These are phyloP conservation scores for Orgyia antiqua DNA, from an alignment of 2,888 invertebrate genomes.

Conservation along the genomic window DNA sequence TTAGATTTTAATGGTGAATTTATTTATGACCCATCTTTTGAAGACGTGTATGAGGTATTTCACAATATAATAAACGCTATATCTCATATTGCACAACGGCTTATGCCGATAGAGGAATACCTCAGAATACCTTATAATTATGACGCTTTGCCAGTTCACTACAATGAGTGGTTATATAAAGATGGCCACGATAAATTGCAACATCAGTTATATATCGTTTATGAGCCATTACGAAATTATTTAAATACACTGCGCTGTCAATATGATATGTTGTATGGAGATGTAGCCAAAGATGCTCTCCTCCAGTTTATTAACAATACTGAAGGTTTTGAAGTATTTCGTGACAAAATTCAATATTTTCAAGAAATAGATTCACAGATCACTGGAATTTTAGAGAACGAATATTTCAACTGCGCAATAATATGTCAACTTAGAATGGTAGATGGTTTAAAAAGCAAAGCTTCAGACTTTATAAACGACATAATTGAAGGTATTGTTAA, in stretches of 20 bases:
- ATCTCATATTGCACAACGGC: constrained; percentile 73
- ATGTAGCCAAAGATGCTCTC: constrained; percentile 62
- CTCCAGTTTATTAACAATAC: constrained; percentile 66
- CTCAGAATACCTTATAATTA: constrained; percentile 54
- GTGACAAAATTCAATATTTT: constrained; percentile 79
- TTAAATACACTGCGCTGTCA: constrained; percentile 68
- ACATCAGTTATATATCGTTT: constrained; percentile 71
- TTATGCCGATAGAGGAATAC: constrained; percentile 78
- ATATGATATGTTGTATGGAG: constrained; percentile 78
- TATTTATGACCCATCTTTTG: constrained; percentile 78
- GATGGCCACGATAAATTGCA: constrained; percentile 74
- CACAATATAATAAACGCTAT: constrained; percentile 78
- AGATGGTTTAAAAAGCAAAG: constrained; percentile 76
- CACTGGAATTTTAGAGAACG: constrained; percentile 80
- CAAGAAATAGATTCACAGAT: constrained; percentile 79
- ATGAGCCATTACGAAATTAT: constrained; percentile 76
- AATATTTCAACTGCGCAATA: constrained; percentile 82
- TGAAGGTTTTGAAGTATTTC: constrained; percentile 78
- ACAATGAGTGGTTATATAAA: constrained; percentile 76
- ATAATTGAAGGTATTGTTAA: constrained; percentile 81
- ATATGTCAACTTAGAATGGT: constrained; percentile 82
- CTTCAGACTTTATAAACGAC: constrained; percentile 76
- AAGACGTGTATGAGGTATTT: constrained; percentile 76
- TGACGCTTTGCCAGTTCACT: constrained; percentile 75
- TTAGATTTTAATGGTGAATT: constrained; percentile 76